A percentile compares a stretch with the other conserved stretches of the same genome.
Conservation (phyloP, 2,888 invertebrate species). For the Smittia aterrima region DNA sequence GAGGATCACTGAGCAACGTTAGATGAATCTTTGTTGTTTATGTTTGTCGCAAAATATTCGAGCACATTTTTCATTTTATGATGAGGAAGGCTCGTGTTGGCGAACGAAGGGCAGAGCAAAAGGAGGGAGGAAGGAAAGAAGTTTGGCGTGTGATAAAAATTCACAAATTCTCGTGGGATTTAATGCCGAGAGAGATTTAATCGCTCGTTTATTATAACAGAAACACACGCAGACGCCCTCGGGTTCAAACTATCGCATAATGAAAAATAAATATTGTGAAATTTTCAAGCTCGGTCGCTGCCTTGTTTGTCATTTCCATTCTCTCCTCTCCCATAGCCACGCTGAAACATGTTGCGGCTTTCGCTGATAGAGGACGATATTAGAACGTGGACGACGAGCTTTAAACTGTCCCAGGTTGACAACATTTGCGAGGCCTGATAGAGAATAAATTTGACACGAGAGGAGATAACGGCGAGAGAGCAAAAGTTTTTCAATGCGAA, state of each 20-base stretch:
- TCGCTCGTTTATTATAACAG: conserved; percentile 1
- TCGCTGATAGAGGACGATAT: neutral
- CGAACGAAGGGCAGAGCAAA: neutral
- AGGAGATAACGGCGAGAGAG: neutral
- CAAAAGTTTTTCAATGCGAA: neutral
- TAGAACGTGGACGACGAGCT: neutral
- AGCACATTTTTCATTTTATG: neutral
- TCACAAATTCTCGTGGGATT: neutral
- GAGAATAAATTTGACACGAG: neutral
- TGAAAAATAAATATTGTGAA: conserved; percentile 23
- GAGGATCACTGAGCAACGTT: conserved; percentile 1
- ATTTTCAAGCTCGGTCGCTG: neutral
- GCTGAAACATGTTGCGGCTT: neutral
- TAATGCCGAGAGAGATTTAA: conserved; percentile 2
- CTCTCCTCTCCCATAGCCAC: neutral
- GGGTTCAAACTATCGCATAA: neutral
- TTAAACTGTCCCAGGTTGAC: neutral
- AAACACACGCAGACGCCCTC: neutral
- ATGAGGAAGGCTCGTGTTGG: neutral
- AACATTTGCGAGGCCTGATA: neutral
- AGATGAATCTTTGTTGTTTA: conserved; percentile 15
- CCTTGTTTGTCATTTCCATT: neutral
- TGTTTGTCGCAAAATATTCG: conserved; percentile 2
- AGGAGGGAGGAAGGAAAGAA: neutral
- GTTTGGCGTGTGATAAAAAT: conserved; percentile 6